Evolutionary conservation across 2,797 vertebrate genomes (phyloP).

Genomic region (Acipenser ruthenus): DNA sequence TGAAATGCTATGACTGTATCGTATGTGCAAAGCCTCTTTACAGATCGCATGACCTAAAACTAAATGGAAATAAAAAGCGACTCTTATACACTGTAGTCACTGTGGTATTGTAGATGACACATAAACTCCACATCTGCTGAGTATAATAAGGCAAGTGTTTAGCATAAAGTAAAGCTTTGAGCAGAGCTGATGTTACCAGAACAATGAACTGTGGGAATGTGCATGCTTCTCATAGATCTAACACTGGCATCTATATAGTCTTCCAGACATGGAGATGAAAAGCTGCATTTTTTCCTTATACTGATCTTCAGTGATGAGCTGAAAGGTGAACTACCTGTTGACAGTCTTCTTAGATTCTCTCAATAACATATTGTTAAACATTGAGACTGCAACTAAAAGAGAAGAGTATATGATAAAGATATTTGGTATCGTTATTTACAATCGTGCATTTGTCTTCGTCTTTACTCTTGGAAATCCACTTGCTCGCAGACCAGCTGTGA

Average conservation of each 20-base stretch:
- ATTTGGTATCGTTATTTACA: conserved; percentile 43
- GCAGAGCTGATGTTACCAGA: conserved; percentile 60
- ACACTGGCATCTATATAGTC: conserved; percentile 51
- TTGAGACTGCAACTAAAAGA: conserved; percentile 43
- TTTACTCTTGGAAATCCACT: conserved; percentile 32
- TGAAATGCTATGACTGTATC: no score
- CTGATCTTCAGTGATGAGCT: conserved; percentile 59
- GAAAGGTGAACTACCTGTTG: conserved; percentile 77
- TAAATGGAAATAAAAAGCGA: no score
- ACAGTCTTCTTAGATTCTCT: conserved; percentile 73
- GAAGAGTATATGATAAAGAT: conserved; percentile 31
- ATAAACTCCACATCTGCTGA: conserved; percentile 52
- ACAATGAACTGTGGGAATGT: conserved; percentile 75
- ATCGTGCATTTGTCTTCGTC: conserved; percentile 16
- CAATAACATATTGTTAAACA: conserved; percentile 74
- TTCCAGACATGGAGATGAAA: conserved; percentile 56
- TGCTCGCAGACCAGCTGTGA: conserved; percentile 9
- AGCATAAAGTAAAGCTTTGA: conserved; percentile 70
- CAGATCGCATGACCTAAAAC: no score
- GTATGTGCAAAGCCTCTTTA: no score
- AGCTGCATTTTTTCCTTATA: conserved; percentile 50
- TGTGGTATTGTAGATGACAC: no score
- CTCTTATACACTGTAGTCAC: no score
- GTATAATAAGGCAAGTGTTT: conserved; percentile 63
- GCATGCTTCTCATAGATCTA: conserved; percentile 66